Conservation (phyloP, 2,797 vertebrate genomes). For the Sebastes hubbsi region DNA sequence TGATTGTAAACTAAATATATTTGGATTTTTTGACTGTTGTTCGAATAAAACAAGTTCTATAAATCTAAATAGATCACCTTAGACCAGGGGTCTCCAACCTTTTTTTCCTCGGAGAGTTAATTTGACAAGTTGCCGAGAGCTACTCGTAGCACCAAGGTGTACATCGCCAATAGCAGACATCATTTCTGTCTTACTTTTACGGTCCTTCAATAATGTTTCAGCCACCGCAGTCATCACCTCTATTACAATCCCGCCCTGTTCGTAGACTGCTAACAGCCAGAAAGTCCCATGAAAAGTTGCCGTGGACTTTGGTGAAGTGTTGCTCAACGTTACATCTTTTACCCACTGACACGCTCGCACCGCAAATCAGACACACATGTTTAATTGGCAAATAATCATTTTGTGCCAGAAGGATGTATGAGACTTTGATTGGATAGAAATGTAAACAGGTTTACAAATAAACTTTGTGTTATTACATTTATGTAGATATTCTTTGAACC, state of each 20-base stretch:
- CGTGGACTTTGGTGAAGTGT: neutral
- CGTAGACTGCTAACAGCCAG: too few relatives aligned
- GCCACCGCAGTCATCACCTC: neutral
- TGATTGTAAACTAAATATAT: neutral
- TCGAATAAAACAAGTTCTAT: neutral
- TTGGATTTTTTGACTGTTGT: neutral
- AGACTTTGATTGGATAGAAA: too few relatives aligned
- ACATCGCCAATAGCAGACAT: too few relatives aligned
- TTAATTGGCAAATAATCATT: neutral
- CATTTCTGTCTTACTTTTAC: neutral
- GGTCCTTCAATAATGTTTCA: neutral
- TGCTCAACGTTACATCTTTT: neutral
- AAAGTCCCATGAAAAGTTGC: too few relatives aligned
- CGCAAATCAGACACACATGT: neutral
- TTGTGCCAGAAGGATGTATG: too few relatives aligned
- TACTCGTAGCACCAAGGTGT: neutral
- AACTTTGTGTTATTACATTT: too few relatives aligned
- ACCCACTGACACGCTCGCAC: neutral
- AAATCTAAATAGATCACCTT: neutral
- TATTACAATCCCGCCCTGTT: neutral
- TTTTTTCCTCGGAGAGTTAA: neutral
- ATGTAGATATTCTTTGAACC: too few relatives aligned
- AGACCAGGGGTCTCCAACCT: neutral
- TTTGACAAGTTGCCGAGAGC: neutral
- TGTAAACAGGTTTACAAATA: too few relatives aligned